Percentiles rank a stretch among this genome's conserved stretches.
Conservation (phyloP, 2,888 invertebrate genomes). For the Drosophila acutilabella region DNA sequence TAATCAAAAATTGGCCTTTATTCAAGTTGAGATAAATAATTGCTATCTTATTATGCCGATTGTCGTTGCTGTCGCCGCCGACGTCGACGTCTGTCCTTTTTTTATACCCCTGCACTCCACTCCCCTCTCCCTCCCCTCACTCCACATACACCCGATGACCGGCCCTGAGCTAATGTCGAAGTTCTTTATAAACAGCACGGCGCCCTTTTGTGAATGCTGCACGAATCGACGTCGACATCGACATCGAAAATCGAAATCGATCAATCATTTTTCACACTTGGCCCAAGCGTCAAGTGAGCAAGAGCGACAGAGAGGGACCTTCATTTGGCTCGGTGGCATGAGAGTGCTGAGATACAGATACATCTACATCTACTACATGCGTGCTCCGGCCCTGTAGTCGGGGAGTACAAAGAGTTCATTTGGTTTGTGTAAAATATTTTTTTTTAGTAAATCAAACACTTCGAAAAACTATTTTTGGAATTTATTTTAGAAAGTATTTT, state of each 20-base stretch:
- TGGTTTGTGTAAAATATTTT: background rate
- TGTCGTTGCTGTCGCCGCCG: slow-evolving; percentile 76
- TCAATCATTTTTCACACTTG: slow-evolving; percentile 78
- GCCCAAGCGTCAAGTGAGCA: slow-evolving; percentile 55
- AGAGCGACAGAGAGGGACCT: slow-evolving; percentile 25
- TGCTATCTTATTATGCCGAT: slow-evolving; percentile 79
- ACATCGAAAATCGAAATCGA: slow-evolving; percentile 60
- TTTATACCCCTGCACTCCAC: background rate
- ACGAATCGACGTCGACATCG: slow-evolving; percentile 45
- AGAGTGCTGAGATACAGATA: slow-evolving; percentile 40
- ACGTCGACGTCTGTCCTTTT: slow-evolving; percentile 19
- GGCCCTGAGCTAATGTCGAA: slow-evolving; percentile 39
- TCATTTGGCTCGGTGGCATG: slow-evolving; percentile 35
- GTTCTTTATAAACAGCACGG: slow-evolving; percentile 75
- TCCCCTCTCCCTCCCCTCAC: background rate
- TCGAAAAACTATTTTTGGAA: too few relatives aligned
- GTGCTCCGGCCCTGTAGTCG: background rate
- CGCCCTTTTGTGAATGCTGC: slow-evolving; percentile 71
- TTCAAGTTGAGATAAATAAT: slow-evolving; percentile 70
- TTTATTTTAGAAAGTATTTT: too few relatives aligned
- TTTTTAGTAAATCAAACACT: too few relatives aligned
- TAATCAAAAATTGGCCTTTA: slow-evolving; percentile 69
- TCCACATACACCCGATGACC: background rate
- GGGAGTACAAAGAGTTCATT: background rate
- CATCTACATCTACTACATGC: slow-evolving; percentile 1